These are phyloP conservation scores for Xanthia togata DNA, from an alignment of 2,888 invertebrate species.

Conservation along the genomic window DNA sequence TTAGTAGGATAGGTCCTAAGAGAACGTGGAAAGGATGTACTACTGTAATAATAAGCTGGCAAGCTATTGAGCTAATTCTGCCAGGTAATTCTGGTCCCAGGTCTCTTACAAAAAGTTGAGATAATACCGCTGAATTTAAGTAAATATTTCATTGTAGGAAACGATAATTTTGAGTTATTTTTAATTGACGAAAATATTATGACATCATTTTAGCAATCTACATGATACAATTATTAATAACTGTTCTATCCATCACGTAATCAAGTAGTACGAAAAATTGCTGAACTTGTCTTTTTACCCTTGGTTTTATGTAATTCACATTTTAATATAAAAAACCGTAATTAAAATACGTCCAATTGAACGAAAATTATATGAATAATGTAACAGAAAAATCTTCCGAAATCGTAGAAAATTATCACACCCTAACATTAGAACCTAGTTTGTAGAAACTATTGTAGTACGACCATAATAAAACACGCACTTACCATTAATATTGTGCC, in stretches of 20 bases:
- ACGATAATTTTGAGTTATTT: not conserved
- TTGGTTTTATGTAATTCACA: not conserved
- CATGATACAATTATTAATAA: not conserved
- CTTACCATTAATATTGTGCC: slow-evolving; percentile 70
- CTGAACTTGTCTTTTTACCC: not conserved
- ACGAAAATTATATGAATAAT: too few species aligned
- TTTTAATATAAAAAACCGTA: not conserved
- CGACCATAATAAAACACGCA: slow-evolving; percentile 58
- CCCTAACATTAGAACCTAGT: slow-evolving; percentile 9
- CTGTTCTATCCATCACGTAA: not conserved
- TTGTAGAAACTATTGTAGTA: slow-evolving; percentile 49
- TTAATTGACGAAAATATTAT: not conserved
- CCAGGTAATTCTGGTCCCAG: not conserved
- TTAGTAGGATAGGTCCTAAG: not conserved
- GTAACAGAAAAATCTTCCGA: not conserved
- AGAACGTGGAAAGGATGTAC: not conserved
- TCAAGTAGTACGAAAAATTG: not conserved
- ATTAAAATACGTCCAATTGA: too few species aligned
- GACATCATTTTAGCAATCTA: not conserved
- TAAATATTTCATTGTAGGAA: not conserved
- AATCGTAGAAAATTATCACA: not conserved
- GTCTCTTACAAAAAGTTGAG: not conserved
- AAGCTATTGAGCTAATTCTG: not conserved
- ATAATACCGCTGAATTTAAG: not conserved
- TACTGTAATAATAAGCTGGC: not conserved